Base-by-base conservation (phyloP, 2,797 vertebrate genomes). In the Poeciliopsis infans region DNA sequence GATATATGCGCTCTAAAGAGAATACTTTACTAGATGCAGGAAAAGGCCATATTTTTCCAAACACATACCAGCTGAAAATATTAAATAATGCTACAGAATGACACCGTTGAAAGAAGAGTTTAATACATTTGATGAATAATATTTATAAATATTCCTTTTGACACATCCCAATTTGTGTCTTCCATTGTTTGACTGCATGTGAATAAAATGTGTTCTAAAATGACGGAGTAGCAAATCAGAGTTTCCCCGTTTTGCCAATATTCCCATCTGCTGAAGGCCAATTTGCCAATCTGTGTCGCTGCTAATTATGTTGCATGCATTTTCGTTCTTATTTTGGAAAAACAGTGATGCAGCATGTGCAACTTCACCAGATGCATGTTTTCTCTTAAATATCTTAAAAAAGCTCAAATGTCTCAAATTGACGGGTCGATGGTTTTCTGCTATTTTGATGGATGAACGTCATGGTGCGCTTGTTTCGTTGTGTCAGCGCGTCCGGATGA, bases 381-480 rank as follows among this genome's bases (percentile, higher is more conserved):
- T 41, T 25, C 66, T 53, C 76, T 75, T 28, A 5, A 78, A 75
- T 55, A 4, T 81, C 13, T 39, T 78, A 12, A 71, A 6, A 81
- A 72, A 66, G 83, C 74, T 6, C 4, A 82, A 82, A 79, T 36
- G 25, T 83, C 75, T 87, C 1, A 45, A 76, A 74, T 68, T 15
- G 43, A 85, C 74, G 79, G 76, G 39, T 69, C 6, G 23, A 69
- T 13, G 66, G 3, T n/a, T 43, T 43, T 69, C 66, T 69, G 66
- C 23, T 25, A 12, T 41, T 43, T n/a, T 6, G 23, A n/a, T 15
- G 23, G 39, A 69, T 69, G 39, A n/a, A 15, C 6, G 10, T 69
- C 36, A 12, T 79, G 85, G 75, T 75, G 61, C 80, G 85, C 31
- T 83, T 93, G 90, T 92, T 87, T 82, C 79, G 92, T 90, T 92